These are phyloP conservation scores for Ptychochromis oligacanthus DNA, from an alignment of 2,113 vertebrate genomes.

Conservation along the genomic window DNA sequence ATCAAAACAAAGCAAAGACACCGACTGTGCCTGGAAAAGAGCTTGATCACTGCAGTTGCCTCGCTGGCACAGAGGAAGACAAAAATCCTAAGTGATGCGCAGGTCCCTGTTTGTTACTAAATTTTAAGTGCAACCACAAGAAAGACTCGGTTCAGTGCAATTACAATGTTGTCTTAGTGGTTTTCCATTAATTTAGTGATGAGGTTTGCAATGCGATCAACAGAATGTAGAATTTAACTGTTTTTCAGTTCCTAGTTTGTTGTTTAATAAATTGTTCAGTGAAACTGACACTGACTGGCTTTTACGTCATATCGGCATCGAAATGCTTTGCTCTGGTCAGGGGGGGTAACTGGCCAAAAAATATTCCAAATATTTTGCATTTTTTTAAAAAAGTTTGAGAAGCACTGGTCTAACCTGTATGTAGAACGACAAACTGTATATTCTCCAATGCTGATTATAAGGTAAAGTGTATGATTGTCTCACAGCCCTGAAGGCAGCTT, in stretches of 20 bases:
- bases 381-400: not conserved
- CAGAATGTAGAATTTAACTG: not conserved
- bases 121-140: not conserved
- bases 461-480: not conserved
- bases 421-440: not conserved
- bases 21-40: not conserved
- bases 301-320: not conserved
- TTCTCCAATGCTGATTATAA: not conserved
- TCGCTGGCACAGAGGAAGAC: not conserved
- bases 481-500: not conserved
- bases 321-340: too few relatives aligned
- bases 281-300: not conserved
- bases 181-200: not conserved
- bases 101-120: constrained; percentile 4
- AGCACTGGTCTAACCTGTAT: not conserved
- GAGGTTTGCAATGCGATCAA: not conserved
- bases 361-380: not conserved
- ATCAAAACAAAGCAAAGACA: constrained; percentile 11
- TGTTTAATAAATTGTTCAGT: not conserved
- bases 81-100: not conserved
- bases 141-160: not conserved
- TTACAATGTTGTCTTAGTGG: not conserved
- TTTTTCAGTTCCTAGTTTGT: not conserved
- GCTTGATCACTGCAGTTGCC: not conserved
- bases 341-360: not conserved